phyloP scores from a whole-genome alignment of 1,140 invertebrate species.

The Nebria ingens region DNA sequence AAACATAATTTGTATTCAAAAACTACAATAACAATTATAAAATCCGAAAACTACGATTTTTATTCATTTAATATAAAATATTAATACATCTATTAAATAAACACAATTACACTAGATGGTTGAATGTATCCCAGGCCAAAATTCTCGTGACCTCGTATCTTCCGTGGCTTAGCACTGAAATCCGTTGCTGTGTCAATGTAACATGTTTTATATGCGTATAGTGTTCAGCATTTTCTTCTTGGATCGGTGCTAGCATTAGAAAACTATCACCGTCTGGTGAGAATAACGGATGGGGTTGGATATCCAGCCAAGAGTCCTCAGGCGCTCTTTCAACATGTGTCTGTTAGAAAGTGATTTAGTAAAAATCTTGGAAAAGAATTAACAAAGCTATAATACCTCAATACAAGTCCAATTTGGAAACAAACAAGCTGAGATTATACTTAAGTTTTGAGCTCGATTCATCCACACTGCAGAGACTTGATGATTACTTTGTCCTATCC shows the following conservation, averaged over 20 bases:
- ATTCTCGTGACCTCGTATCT: conserved; percentile 76
- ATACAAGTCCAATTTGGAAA: conserved; percentile 69
- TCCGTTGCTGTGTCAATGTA: conserved; percentile 67
- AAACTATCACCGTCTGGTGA: conserved; percentile 74
- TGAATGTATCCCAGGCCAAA: conserved; percentile 73
- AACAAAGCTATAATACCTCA: conserved; percentile 44
- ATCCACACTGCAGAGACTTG: conserved; percentile 81
- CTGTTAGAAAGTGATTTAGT: conserved; percentile 29
- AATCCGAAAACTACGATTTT: background rate
- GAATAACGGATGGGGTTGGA: conserved; percentile 74
- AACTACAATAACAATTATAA: too few species aligned
- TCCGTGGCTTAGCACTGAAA: conserved; percentile 77
- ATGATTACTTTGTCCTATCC: conserved; percentile 63
- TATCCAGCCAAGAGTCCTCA: conserved; percentile 74
- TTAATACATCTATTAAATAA: background rate
- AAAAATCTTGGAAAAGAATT: conserved; percentile 4
- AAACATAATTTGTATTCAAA: too few species aligned
- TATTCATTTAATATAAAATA: background rate
- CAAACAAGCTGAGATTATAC: conserved; percentile 67
- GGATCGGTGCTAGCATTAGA: conserved; percentile 68
- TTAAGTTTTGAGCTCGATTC: conserved; percentile 81
- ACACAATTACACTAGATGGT: conserved; percentile 63
- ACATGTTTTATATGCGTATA: conserved; percentile 85
- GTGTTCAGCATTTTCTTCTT: conserved; percentile 68
- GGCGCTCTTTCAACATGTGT: conserved; percentile 68